phyloP scores from a whole-genome alignment of 2,888 invertebrate species.

The Macroteleia sp. region DNA sequence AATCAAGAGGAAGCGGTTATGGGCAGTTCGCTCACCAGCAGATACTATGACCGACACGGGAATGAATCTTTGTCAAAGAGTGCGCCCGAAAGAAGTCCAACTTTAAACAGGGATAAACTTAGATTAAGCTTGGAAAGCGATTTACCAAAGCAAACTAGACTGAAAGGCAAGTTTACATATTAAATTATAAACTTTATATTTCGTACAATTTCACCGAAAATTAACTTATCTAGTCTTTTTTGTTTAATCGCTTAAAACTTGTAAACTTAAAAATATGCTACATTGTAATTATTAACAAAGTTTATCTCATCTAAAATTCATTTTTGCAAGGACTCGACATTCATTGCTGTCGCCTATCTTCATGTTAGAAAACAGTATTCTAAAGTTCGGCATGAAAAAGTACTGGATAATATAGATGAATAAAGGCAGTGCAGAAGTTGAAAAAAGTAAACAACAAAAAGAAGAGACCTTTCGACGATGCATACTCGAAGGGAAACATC shows the following conservation, averaged over 20 bases:
- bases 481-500: constrained; percentile 5
- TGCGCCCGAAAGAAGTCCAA: constrained; percentile 79
- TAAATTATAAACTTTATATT: constrained; percentile 26
- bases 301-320: constrained; percentile 37
- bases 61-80: constrained; percentile 77
- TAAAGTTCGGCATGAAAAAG: constrained; percentile 11
- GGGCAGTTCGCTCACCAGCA: constrained; percentile 77
- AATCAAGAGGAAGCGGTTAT: constrained; percentile 80
- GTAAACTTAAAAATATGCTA: too few relatives aligned
- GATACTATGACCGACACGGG: constrained; percentile 77
- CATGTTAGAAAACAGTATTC: constrained; percentile 13
- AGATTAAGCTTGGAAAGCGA: constrained; percentile 86
- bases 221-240: too few relatives aligned
- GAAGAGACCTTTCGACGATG: too few relatives aligned
- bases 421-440: constrained; percentile 7
- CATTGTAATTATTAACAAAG: constrained; percentile 36
- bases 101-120: constrained; percentile 85
- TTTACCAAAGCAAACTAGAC: constrained; percentile 83
- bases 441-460: neutral
- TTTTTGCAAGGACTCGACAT: constrained; percentile 25
- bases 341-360: constrained; percentile 22
- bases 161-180: too few relatives aligned
- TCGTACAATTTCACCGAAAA: too few relatives aligned
- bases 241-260: too few relatives aligned
- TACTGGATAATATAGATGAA: neutral